A percentile compares a stretch with the other conserved stretches of the same genome.
phyloP scores from a whole-genome alignment of 2,888 invertebrate genomes.

The Drosophila putrida region DNA sequence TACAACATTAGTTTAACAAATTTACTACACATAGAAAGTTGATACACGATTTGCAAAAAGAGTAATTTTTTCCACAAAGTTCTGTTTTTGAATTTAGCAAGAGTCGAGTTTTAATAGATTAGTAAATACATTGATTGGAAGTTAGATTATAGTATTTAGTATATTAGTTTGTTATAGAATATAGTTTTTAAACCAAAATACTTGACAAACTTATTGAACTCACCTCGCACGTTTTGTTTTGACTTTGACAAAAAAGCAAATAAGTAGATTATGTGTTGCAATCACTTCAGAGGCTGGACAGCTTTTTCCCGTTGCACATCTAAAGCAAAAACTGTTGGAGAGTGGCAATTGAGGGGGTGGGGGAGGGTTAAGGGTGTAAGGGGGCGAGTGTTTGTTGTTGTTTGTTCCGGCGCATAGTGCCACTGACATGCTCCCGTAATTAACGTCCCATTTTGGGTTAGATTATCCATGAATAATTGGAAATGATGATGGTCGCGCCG shows the following conservation, averaged over 20 bases:
- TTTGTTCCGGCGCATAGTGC: conserved; percentile 44
- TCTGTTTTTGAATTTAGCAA: too few species aligned
- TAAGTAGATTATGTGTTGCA: conserved; percentile 54
- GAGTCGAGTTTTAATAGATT: too few species aligned
- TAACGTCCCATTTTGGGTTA: conserved; percentile 85
- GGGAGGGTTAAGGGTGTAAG: background rate
- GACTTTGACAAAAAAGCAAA: conserved; percentile 35
- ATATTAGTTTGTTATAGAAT: too few species aligned
- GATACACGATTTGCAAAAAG: too few species aligned
- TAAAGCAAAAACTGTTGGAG: conserved; percentile 1
- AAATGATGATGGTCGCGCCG: conserved; percentile 55
- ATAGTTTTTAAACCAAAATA: too few species aligned
- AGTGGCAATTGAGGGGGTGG: background rate
- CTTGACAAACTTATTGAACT: background rate
- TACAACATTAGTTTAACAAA: too few species aligned
- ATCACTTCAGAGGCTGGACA: conserved; percentile 29
- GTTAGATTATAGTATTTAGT: too few species aligned
- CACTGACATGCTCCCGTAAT: conserved; percentile 82
- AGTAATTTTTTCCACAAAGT: too few species aligned
- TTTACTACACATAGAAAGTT: too few species aligned
- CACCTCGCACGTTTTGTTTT: conserved; percentile 29
- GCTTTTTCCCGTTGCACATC: conserved; percentile 7
- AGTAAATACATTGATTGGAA: background rate
- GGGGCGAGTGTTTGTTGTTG: conserved; percentile 1
- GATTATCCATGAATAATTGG: conserved; percentile 85